phyloP scores from a whole-genome alignment of 1,140 invertebrate genomes.

The Teleogryllus occipitalis region DNA sequence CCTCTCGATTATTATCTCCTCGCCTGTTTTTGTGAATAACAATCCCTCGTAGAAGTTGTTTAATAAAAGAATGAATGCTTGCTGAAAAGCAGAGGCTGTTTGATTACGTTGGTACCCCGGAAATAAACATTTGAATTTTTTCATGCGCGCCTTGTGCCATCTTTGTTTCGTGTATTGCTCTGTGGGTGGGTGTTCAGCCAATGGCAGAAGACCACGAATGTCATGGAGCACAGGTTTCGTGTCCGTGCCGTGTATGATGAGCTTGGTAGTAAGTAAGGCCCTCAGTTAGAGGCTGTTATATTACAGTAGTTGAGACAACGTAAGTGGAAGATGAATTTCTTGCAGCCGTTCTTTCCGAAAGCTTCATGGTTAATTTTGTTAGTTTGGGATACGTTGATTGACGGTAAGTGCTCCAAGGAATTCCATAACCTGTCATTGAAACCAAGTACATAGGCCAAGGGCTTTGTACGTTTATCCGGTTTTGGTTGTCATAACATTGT shows the following conservation, averaged over 20 bases:
- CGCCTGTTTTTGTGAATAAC: neutral
- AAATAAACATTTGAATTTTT: neutral
- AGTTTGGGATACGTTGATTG: slow-evolving; percentile 13
- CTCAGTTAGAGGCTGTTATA: too few relatives aligned
- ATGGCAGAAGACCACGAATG: slow-evolving; percentile 19
- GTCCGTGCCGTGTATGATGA: slow-evolving; percentile 8
- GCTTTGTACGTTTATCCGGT: neutral
- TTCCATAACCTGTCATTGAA: neutral
- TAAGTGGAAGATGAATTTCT: neutral
- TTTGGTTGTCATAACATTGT: neutral
- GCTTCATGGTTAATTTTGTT: slow-evolving; percentile 13
- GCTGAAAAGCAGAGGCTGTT: too few relatives aligned
- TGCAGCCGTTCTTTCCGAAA: neutral
- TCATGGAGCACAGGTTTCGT: slow-evolving; percentile 13
- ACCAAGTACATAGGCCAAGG: neutral
- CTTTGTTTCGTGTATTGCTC: neutral
- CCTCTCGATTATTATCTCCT: neutral
- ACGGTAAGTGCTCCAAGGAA: slow-evolving; percentile 8
- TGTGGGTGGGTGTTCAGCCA: neutral
- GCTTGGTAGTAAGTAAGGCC: neutral
- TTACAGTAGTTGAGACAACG: too few relatives aligned
- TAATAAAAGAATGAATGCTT: too few relatives aligned
- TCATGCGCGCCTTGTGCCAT: neutral
- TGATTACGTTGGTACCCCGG: too few relatives aligned
- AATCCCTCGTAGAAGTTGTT: too few relatives aligned